Evolutionary conservation across 2,113 vertebrate genomes (phyloP), one percentile per base, ranked within the genome.

Genomic region (Protobothrops mucrosquamatus): DNA sequence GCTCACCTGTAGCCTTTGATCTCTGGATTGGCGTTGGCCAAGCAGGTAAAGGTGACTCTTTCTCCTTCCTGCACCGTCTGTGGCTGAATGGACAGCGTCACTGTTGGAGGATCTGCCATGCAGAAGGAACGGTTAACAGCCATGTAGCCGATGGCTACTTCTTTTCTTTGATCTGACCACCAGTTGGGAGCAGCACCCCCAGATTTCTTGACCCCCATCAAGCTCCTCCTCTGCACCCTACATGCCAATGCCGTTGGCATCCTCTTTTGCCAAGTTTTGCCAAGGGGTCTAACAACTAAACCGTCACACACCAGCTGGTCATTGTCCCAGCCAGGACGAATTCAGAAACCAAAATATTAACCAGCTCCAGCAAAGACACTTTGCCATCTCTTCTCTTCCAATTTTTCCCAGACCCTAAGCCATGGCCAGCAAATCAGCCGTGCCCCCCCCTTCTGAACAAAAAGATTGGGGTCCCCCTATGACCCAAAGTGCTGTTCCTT

Each of bases 51-150:
- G 48, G 98, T 96, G 0, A 99, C 99, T n/a, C 98, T 95, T 94
- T 99, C 99, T 0, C 99, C 99, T 94, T 99, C 99, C 95, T 98
- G 98, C 89, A 99, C 99, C 0, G 99, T 99, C 94, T 99, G 98
- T 3, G 99, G 99, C 92, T 99, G 98, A 3, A 99, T 99, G 94
- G 99, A 99, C 95, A 99, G 96, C 7, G 98, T 98, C 95, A 99
- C 99, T 0, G 98, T 98, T 0, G 99, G 99, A 22, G 98, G 98
- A 93, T 99, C 99, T 99, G 94, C 3, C 54, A 6, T 59, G 5
- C 9, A 46, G n/a, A 20, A 1, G 8, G 51, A 22, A 20, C 15
- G 6, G 15, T 81, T 81, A 81, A 20, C 69, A 20, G 34, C 15
- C 69, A 7, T 20, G n/a, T 7, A 15, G 15, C 69, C 2, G 6